Conservation (phyloP, 2,113 vertebrate genomes). For the Chionis minor region DNA sequence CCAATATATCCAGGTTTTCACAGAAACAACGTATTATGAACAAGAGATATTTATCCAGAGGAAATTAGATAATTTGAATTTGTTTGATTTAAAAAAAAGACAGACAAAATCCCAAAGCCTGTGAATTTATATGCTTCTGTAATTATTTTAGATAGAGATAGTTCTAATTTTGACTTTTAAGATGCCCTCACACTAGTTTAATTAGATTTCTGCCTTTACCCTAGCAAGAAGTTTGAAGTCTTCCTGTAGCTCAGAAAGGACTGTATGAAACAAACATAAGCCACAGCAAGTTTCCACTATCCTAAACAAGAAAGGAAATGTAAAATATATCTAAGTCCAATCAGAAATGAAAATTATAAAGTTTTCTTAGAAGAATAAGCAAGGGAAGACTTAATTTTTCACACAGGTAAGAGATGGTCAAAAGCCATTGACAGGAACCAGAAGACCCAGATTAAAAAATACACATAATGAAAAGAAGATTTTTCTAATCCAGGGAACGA, state of each 20-base stretch:
- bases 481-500: conserved; percentile 14
- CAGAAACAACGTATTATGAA: not conserved
- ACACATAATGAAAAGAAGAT: not conserved
- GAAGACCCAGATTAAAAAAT: not conserved
- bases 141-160: not conserved
- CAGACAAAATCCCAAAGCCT: not conserved
- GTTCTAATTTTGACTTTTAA: not conserved
- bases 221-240: not conserved
- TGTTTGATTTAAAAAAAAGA: not conserved
- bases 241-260: not conserved
- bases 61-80: not conserved
- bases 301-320: not conserved
- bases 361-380: not conserved
- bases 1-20: not conserved
- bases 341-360: not conserved
- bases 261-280: not conserved
- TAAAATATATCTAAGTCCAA: not conserved
- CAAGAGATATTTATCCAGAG: not conserved
- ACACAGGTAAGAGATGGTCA: not conserved
- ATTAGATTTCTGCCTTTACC: not conserved
- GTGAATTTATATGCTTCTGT: not conserved
- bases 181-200: not conserved
- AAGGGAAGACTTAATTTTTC: not conserved
- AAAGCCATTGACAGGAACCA: not conserved
- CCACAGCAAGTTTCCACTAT: not conserved